Evolutionary conservation across 2,888 invertebrate species (phyloP), one percentile per base, ranked within the genome.

Genomic region (Amitus sp.): DNA sequence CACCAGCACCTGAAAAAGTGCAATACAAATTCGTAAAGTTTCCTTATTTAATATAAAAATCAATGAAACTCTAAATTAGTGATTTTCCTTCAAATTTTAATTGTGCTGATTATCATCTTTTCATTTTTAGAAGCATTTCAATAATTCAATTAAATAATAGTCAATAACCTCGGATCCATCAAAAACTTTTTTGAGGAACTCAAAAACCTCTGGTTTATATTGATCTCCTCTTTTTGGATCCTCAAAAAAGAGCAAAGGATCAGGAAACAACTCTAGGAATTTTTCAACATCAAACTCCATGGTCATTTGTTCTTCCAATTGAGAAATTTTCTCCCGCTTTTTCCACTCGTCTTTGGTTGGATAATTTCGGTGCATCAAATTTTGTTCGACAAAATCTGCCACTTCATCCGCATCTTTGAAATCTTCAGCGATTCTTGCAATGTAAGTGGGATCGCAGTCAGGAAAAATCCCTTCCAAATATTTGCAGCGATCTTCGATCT

Each of bases 211-310:
- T 2, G 6, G 3, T 30, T 9, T 30, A 6, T 2, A 30, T 6
- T 10, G 10, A 30, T 30, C n/a, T 9, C n/a, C 5, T 42, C 73
- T 69, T 0, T 60, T 43, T n/a, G 23, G 7, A 62, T 76, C 45
- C 62, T 72, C 66, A 72, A 84, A 79, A 62, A 75, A 69, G 12
- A 68, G 55, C 30, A 77, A 70, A 1, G 85, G 85, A 69, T 85
- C 78, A 1, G 84, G 84, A 67, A 84, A 82, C 4, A 83, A 62
- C 48, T 82, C 73, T 0, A 86, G 59, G 70, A 84, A 86, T 12
- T 82, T 72, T 58, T 81, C 71, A 0, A 84, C 72, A 33, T 78
- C 69, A 50, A 86, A 86, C 2, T 83, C 77, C 0, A 72, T 74
- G 0, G 82, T 84, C 53, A 84, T 84, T 27, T 83, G 80, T 2